A percentile compares a stretch with the other conserved stretches of the same genome.
Conservation (phyloP, 2,888 invertebrate genomes). For the Drosophila monieri region DNA sequence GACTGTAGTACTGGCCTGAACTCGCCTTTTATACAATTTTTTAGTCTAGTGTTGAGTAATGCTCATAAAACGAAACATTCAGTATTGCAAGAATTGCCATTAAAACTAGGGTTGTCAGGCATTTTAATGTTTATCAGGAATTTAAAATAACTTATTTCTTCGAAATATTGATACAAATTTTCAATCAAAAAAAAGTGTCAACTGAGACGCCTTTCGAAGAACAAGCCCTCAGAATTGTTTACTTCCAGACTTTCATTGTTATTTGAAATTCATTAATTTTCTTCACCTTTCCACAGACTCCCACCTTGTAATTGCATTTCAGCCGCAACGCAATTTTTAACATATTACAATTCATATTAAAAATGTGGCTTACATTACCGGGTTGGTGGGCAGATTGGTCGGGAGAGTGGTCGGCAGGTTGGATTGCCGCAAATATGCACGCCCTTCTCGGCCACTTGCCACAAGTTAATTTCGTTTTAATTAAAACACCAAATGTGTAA, state of each 20-base stretch:
- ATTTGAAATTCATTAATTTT: slow-evolving; percentile 9
- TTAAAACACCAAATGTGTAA: slow-evolving; percentile 68
- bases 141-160: too few species aligned
- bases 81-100: too few species aligned
- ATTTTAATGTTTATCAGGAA: too few species aligned
- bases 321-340: slow-evolving; percentile 10
- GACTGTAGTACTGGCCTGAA: too few species aligned
- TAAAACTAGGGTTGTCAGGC: too few species aligned
- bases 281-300: not conserved
- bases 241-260: slow-evolving; percentile 3
- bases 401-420: not conserved
- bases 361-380: slow-evolving; percentile 22
- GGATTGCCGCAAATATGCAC: slow-evolving; percentile 2
- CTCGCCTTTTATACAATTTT: too few species aligned
- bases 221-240: too few species aligned
- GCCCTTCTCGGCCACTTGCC: slow-evolving; percentile 8
- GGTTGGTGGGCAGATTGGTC: not conserved
- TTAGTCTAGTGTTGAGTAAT: too few species aligned
- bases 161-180: too few species aligned
- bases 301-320: slow-evolving; percentile 34
- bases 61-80: too few species aligned
- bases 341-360: slow-evolving; percentile 38
- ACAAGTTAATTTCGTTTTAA: slow-evolving; percentile 75
- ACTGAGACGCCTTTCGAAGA: too few species aligned
- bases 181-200: too few species aligned